These are phyloP conservation scores for Corvus moneduloides DNA, from an alignment of 2,113 vertebrate genomes.

Conservation along the genomic window DNA sequence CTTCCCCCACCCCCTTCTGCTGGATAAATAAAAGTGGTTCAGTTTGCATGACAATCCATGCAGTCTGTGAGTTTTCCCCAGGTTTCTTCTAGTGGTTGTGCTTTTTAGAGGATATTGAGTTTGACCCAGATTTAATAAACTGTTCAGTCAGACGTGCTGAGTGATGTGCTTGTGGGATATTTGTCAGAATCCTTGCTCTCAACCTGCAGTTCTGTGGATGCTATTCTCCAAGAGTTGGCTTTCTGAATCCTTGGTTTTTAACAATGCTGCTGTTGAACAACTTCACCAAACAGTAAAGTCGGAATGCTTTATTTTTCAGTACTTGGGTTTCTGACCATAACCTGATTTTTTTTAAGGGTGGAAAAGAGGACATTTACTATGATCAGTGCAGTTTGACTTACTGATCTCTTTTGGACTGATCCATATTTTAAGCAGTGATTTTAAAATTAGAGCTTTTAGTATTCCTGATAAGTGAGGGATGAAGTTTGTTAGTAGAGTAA, in stretches of 20 bases:
- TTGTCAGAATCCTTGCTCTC: background rate
- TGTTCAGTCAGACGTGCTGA: background rate
- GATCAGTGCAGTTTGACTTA: background rate
- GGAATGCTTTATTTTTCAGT: background rate
- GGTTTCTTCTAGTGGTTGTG: background rate
- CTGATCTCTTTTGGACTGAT: background rate
- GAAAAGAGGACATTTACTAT: background rate
- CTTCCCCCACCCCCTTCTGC: background rate
- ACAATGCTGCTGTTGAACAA: background rate
- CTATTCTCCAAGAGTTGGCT: background rate
- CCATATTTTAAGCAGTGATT: background rate
- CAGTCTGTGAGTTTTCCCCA: background rate
- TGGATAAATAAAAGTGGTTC: background rate
- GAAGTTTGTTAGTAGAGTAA: background rate
- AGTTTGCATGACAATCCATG: background rate
- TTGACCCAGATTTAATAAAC: background rate
- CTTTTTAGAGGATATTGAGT: background rate
- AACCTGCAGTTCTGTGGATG: background rate
- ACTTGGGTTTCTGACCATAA: background rate
- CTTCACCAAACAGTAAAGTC: background rate
- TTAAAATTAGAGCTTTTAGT: background rate
- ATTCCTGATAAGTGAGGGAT: background rate
- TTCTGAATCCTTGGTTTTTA: background rate
- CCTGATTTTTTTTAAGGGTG: background rate
- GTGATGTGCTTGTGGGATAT: background rate